Percentiles rank a stretch among this genome's conserved stretches.
These are phyloP conservation scores for Tenthredo distinguenda DNA, from an alignment of 2,888 invertebrate genomes.

Conservation along the genomic window DNA sequence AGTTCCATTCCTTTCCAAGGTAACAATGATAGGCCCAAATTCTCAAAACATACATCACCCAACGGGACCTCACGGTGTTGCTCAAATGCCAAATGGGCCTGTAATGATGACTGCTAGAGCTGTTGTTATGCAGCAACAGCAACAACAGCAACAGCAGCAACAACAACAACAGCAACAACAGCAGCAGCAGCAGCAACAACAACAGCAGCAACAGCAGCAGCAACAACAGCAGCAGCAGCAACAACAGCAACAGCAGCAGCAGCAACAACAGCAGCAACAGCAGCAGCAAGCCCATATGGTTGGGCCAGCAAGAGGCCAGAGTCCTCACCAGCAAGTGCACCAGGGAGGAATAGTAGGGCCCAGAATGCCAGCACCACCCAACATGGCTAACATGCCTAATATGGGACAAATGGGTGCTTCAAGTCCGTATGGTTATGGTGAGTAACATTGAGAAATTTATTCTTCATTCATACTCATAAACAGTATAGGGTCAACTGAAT, in stretches of 20 bases:
- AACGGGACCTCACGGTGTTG: constrained; percentile 71
- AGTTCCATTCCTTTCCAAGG: constrained; percentile 62
- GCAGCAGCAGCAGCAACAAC: constrained; percentile 68
- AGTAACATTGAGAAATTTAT: constrained; percentile 46
- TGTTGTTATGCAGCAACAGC: constrained; percentile 79
- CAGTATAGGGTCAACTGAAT: background rate
- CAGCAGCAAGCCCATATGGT: constrained; percentile 72
- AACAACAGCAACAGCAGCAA: constrained; percentile 79
- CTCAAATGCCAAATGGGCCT: constrained; percentile 88
- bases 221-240: constrained; percentile 81
- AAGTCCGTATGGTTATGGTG: constrained; percentile 77
- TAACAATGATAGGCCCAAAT: constrained; percentile 81
- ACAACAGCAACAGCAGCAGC: constrained; percentile 79
- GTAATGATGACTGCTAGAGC: constrained; percentile 81
- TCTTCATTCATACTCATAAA: background rate
- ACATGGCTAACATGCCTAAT: constrained; percentile 78
- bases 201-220: constrained; percentile 80
- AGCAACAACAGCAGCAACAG: constrained; percentile 74
- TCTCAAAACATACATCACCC: constrained; percentile 77
- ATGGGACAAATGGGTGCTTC: constrained; percentile 76
- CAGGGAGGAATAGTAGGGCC: constrained; percentile 78
- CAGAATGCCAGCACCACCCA: constrained; percentile 82
- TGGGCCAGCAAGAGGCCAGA: constrained; percentile 75
- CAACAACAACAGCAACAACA: constrained; percentile 65
- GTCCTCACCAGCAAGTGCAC: constrained; percentile 78